Percentiles rank a stretch among this genome's conserved stretches.
These are phyloP conservation scores for Maniola hyperantus DNA, from an alignment of 2,888 invertebrate genomes.

Conservation along the genomic window DNA sequence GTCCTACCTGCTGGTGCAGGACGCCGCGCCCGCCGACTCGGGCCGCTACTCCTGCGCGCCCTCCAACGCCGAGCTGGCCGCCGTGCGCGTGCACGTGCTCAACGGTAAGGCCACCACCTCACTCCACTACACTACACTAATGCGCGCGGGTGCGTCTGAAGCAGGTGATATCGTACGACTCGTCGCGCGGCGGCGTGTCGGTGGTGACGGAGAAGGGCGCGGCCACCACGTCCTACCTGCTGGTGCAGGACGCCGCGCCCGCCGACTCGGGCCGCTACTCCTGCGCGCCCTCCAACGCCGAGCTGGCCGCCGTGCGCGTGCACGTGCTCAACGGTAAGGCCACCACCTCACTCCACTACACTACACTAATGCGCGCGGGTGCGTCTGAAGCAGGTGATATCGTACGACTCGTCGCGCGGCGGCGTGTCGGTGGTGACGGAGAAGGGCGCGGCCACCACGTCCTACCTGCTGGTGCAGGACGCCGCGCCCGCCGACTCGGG, in stretches of 20 bases:
- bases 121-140: too few relatives aligned
- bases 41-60: constrained; percentile 97
- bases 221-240: constrained; percentile 93
- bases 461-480: constrained; percentile 94
- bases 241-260: constrained; percentile 93
- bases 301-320: constrained; percentile 93
- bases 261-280: constrained; percentile 95
- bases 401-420: constrained; percentile 94
- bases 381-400: constrained; percentile 87
- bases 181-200: constrained; percentile 93
- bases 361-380: constrained; percentile 4
- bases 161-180: constrained; percentile 95
- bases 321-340: constrained; percentile 94
- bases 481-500: constrained; percentile 94
- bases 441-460: constrained; percentile 94
- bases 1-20: constrained; percentile 94
- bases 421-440: constrained; percentile 95
- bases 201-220: constrained; percentile 96
- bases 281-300: constrained; percentile 95
- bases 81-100: constrained; percentile 94
- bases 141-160: constrained; percentile 46
- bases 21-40: constrained; percentile 92
- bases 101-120: constrained; percentile 86
- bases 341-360: too few relatives aligned
- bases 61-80: constrained; percentile 95